These are phyloP conservation scores for Parambassis ranga DNA, from an alignment of 2,797 vertebrate species.

Conservation along the genomic window DNA sequence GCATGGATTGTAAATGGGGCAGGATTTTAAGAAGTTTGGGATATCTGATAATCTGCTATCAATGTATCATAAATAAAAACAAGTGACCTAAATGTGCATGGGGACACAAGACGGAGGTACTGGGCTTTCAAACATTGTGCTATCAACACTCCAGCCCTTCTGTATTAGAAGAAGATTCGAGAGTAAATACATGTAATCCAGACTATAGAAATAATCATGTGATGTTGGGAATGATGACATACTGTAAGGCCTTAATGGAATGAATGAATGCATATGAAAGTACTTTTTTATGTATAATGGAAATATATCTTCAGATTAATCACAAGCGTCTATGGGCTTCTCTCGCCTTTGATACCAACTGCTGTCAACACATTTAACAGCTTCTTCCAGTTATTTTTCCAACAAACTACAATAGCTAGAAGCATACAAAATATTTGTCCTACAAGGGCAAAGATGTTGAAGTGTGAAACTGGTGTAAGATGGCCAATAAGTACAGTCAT, in stretches of 20 bases:
- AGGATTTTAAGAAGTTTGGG: neutral
- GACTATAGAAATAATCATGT: conserved; percentile 5
- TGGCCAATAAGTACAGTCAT: no score
- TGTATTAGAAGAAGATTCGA: conserved; percentile 7
- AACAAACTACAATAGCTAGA: no score
- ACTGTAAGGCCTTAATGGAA: conserved; percentile 35
- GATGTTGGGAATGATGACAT: neutral
- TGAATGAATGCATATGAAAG: conserved; percentile 29
- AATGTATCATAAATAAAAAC: conserved; percentile 6
- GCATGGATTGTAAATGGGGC: conserved; percentile 2
- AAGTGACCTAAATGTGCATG: conserved; percentile 32
- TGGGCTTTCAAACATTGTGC: neutral
- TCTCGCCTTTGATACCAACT: no score
- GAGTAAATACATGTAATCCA: conserved; percentile 33
- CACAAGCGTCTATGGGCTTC: neutral
- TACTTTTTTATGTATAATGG: conserved; percentile 40
- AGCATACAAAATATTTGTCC: no score
- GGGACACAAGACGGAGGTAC: neutral
- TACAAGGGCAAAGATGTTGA: no score
- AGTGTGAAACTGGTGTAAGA: no score
- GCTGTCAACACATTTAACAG: no score
- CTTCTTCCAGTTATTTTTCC: no score
- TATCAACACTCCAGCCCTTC: neutral
- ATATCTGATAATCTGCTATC: conserved; percentile 2
- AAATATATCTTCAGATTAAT: conserved; percentile 18